Conservation (phyloP, 2,888 invertebrate genomes). For the Epinotia brunnichana region DNA sequence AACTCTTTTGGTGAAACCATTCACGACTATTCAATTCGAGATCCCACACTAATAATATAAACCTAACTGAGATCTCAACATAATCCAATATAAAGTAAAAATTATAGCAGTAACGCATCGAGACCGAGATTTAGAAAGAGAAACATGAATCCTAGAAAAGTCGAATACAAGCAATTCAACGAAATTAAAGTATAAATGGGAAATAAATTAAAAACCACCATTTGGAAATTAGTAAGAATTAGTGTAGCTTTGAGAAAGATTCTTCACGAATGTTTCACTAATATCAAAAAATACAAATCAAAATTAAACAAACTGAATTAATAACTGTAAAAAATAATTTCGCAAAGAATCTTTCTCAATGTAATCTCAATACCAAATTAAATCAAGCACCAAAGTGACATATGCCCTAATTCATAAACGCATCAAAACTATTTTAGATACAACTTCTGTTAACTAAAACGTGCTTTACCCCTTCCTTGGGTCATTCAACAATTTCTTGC, state of each 20-base stretch:
- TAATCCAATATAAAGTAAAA: no score
- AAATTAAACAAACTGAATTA: neutral
- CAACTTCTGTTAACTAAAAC: no score
- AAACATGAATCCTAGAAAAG: neutral
- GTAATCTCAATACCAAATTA: slow-evolving; percentile 6
- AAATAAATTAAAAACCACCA: slow-evolving; percentile 12
- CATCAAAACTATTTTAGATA: no score
- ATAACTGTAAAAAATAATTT: neutral
- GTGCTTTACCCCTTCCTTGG: no score
- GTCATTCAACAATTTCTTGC: no score
- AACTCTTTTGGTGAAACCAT: no score
- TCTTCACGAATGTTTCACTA: neutral
- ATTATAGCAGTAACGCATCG: no score
- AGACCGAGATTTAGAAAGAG: no score
- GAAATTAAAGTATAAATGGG: neutral
- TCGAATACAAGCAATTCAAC: neutral
- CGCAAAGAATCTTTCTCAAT: slow-evolving; percentile 4
- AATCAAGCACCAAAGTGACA: neutral
- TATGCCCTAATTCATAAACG: neutral
- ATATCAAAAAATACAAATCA: neutral
- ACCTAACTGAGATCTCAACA: no score
- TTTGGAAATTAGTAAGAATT: slow-evolving; percentile 31
- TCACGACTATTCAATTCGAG: no score
- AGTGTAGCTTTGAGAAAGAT: slow-evolving; percentile 15
- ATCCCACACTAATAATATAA: no score